These are phyloP conservation scores for Trissolcus brochymenae DNA, from an alignment of 2,888 invertebrate species.

Conservation along the genomic window DNA sequence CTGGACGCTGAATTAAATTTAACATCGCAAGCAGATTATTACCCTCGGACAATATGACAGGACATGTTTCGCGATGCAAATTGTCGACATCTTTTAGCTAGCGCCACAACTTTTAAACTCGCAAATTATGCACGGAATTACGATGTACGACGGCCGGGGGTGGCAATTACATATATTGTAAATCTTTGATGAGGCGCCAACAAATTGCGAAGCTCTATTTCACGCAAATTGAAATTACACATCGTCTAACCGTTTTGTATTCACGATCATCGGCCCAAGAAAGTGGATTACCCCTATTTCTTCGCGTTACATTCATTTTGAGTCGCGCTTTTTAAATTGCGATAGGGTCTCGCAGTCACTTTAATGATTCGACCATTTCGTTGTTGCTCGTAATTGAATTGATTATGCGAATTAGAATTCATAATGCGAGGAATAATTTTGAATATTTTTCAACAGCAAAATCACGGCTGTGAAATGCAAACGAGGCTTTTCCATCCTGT, in stretches of 20 bases:
- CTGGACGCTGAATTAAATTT: neutral
- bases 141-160: neutral
- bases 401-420: slow-evolving; percentile 16
- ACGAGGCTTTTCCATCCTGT: neutral
- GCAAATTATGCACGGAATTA: neutral
- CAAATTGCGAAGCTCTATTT: slow-evolving; percentile 3
- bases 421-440: slow-evolving; percentile 18
- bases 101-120: neutral
- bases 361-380: slow-evolving; percentile 10
- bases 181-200: no score
- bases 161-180: no score
- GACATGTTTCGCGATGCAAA: neutral
- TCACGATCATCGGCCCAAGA: no score
- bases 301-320: neutral
- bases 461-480: slow-evolving; percentile 4
- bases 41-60: neutral
- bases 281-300: no score
- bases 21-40: slow-evolving; percentile 10
- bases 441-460: slow-evolving; percentile 5
- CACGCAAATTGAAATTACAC: slow-evolving; percentile 3
- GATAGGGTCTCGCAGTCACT: slow-evolving; percentile 5
- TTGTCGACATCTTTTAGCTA: neutral
- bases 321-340: slow-evolving; percentile 1
- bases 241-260: no score
- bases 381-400: slow-evolving; percentile 15